Conservation (phyloP, 2,888 invertebrate species). For the Steromphala cineraria region DNA sequence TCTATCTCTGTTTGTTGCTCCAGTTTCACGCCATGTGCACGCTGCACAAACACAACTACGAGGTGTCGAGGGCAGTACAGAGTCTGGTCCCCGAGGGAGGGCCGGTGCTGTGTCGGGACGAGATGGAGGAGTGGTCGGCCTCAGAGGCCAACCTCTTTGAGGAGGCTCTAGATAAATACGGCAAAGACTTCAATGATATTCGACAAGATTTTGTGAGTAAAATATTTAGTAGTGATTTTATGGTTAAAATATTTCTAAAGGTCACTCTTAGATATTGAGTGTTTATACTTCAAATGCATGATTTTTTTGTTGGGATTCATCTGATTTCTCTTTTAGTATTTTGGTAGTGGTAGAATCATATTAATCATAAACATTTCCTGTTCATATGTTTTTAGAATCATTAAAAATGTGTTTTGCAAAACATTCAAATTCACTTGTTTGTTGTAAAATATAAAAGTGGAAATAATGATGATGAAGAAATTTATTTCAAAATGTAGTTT, state of each 20-base stretch:
- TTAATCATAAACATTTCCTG: too few relatives aligned
- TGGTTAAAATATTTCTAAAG: too few relatives aligned
- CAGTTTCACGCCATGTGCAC: constrained; percentile 99
- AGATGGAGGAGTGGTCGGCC: constrained; percentile 99
- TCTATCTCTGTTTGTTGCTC: constrained; percentile 35
- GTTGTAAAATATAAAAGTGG: too few relatives aligned
- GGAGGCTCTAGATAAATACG: constrained; percentile 91
- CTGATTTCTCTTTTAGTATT: too few relatives aligned
- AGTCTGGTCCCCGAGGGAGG: constrained; percentile 95
- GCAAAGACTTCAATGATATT: constrained; percentile 99
- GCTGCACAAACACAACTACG: constrained; percentile 92
- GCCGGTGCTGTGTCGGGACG: constrained; percentile 93
- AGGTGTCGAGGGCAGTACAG: constrained; percentile 91
- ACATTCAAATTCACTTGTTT: too few relatives aligned
- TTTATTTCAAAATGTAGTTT: not conserved
- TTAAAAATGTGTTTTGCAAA: too few relatives aligned
- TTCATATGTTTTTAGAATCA: too few relatives aligned
- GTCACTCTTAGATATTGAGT: too few relatives aligned
- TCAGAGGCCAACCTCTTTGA: constrained; percentile 99
- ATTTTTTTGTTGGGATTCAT: too few relatives aligned
- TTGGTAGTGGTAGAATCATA: too few relatives aligned
- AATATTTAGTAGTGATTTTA: not conserved
- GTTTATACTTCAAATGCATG: too few relatives aligned
- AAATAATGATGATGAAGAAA: too few relatives aligned
- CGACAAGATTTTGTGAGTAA: constrained; percentile 94